Base-by-base conservation (phyloP, 2,113 vertebrate species). In the Pandion haliaetus region DNA sequence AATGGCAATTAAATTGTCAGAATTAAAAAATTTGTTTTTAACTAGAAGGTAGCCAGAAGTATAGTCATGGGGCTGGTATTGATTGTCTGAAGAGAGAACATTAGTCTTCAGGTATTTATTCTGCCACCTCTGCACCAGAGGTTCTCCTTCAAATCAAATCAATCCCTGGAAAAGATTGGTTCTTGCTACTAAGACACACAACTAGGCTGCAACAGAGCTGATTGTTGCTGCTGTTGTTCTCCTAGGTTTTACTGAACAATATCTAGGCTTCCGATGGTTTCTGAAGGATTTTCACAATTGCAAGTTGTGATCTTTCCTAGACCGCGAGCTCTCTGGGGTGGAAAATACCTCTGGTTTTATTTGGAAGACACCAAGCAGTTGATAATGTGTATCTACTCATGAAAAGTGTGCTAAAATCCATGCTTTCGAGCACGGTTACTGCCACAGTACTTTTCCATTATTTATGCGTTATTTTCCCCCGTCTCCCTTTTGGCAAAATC, bases 11-110 rank as follows among this genome's bases (percentile, higher is more conserved):
- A 99, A 99, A 99, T 99, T 99, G 99, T 99, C 99, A 99, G 98
- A 99, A 99, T 99, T 99, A 99, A 99, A 99, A 99, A 99, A 99
- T 99, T 99, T 99, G 99, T 99, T 99, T 99, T 99, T 99, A 99
- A 99, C 99, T 99, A 99, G 98, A 99, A 98, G 97, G 97, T 99
- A 99, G 99, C 99, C 99, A 98, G 98, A 98, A 99, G 99, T 99
- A 98, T 98, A 99, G 99, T 99, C 98, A 98, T 98, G 99, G 99
- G 98, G 98, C 98, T 98, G 97, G 98, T 99, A 99, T 99, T 99
- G 99, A 99, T 99, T 98, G 99, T 97, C 97, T 97, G 98, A 99
- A 99, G 97, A 99, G 98, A 98, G 99, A 97, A 99, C 99, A 99
- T 99, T 99, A 98, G 98, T 99, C 99, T 99, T 99, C 98, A 98